Evolutionary conservation across 2,797 vertebrate species (phyloP).

Genomic region (Apogon talboti): DNA sequence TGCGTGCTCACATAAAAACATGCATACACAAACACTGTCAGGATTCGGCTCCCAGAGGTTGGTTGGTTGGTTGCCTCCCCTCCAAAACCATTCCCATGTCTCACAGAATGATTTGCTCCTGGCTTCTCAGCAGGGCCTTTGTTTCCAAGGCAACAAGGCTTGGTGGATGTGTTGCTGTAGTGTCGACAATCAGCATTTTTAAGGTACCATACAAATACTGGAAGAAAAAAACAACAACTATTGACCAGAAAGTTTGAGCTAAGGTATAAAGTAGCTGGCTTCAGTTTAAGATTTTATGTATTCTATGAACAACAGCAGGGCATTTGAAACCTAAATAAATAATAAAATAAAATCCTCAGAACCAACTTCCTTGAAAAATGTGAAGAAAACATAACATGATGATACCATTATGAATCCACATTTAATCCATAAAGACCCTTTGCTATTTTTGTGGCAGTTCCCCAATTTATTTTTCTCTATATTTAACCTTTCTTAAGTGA

Average conservation of each 20-base stretch:
- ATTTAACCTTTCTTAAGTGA: no score
- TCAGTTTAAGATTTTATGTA: not conserved
- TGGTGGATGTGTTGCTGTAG: constrained; percentile 49
- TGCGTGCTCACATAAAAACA: constrained; percentile 15
- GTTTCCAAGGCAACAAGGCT: constrained; percentile 81
- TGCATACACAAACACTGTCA: constrained; percentile 26
- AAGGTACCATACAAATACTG: constrained; percentile 27
- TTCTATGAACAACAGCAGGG: not conserved
- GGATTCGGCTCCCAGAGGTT: constrained; percentile 45
- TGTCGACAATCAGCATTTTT: constrained; percentile 56
- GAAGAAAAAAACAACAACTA: constrained; percentile 12
- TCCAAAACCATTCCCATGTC: constrained; percentile 53
- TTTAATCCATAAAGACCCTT: no score
- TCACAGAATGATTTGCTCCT: constrained; percentile 66
- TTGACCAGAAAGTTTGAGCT: constrained; percentile 7
- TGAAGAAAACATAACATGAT: no score
- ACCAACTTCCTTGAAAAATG: no score
- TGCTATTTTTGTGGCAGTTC: no score
- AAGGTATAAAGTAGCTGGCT: not conserved
- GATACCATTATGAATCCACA: no score
- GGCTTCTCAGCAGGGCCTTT: constrained; percentile 65
- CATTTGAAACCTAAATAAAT: no score
- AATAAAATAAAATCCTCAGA: no score
- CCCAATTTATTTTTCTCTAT: no score
- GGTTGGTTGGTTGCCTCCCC: constrained; percentile 42